Evolutionary conservation across 2,797 vertebrate genomes (phyloP).

Genomic region (Uromys caudimaculatus): DNA sequence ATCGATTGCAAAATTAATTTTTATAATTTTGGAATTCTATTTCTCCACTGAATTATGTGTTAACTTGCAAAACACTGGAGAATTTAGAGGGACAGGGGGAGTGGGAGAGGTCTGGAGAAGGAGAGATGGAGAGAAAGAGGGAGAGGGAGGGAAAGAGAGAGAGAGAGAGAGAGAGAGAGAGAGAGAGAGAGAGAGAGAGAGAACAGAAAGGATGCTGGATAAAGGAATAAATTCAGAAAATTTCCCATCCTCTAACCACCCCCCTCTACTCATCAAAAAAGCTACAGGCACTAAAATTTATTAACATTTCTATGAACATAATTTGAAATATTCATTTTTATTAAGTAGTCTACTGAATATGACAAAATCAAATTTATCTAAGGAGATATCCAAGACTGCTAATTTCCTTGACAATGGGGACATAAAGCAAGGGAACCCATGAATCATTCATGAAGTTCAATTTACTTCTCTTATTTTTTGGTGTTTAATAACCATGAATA

Average conservation of each 20-base stretch:
- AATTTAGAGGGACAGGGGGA: conserved; percentile 56
- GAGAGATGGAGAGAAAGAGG: background rate
- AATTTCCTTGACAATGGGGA: conserved; percentile 69
- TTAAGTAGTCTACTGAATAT: conserved; percentile 74
- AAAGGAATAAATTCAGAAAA: conserved; percentile 75
- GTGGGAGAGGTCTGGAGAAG: background rate
- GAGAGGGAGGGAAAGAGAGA: background rate
- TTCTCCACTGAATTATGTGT: conserved; percentile 59
- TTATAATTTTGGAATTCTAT: conserved; percentile 53
- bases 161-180: background rate
- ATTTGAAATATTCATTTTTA: conserved; percentile 82
- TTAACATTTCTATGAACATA: conserved; percentile 77
- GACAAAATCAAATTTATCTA: conserved; percentile 78
- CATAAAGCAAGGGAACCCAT: conserved; percentile 75
- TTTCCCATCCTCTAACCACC: conserved; percentile 69
- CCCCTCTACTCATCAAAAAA: conserved; percentile 65
- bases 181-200: background rate
- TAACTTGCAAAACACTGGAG: conserved; percentile 69
- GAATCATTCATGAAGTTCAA: conserved; percentile 79
- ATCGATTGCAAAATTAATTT: conserved; percentile 65
- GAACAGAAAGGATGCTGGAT: conserved; percentile 50
- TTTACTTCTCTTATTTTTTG: conserved; percentile 75
- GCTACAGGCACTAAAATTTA: conserved; percentile 72
- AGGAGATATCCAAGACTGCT: conserved; percentile 65
- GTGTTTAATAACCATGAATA: conserved; percentile 72